A percentile compares a stretch with the other conserved stretches of the same genome.
Conservation (phyloP, 2,888 invertebrate species). For the Drosophila eohydei region DNA sequence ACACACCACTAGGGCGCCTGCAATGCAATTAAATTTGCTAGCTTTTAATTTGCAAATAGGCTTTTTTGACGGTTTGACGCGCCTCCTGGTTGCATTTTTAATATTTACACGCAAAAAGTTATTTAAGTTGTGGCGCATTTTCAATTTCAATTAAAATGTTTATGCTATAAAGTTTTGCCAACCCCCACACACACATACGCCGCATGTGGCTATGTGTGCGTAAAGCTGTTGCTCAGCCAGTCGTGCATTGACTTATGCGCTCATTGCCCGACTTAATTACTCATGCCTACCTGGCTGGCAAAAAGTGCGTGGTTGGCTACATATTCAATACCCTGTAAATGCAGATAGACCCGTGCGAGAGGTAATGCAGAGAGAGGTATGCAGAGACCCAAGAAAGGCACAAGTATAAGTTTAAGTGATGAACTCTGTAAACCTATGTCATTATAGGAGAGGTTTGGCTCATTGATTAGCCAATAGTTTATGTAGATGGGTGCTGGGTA, state of each 20-base stretch:
- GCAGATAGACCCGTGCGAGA: neutral
- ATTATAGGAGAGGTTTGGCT: neutral
- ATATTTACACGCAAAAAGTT: conserved; percentile 69
- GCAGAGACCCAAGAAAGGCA: neutral
- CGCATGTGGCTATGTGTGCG: neutral
- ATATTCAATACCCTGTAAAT: conserved; percentile 30
- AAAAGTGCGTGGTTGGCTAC: conserved; percentile 45
- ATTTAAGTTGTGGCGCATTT: conserved; percentile 74
- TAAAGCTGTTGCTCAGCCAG: conserved; percentile 41
- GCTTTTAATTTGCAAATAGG: conserved; percentile 59
- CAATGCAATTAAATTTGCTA: conserved; percentile 62
- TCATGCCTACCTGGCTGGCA: conserved; percentile 63
- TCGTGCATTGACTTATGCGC: conserved; percentile 58
- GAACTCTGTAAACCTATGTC: neutral
- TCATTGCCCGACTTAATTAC: conserved; percentile 70
- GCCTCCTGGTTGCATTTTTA: conserved; percentile 41
- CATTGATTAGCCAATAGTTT: neutral
- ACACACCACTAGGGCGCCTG: conserved; percentile 18
- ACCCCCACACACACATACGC: conserved; percentile 18
- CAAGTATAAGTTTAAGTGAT: neutral
- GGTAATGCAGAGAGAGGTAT: no score
- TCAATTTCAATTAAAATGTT: conserved; percentile 76
- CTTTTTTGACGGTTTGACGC: conserved; percentile 10
- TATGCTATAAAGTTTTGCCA: conserved; percentile 52
- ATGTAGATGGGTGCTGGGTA: neutral